Conservation (phyloP, 2,797 vertebrate species). For the Chromobotia macracanthus region DNA sequence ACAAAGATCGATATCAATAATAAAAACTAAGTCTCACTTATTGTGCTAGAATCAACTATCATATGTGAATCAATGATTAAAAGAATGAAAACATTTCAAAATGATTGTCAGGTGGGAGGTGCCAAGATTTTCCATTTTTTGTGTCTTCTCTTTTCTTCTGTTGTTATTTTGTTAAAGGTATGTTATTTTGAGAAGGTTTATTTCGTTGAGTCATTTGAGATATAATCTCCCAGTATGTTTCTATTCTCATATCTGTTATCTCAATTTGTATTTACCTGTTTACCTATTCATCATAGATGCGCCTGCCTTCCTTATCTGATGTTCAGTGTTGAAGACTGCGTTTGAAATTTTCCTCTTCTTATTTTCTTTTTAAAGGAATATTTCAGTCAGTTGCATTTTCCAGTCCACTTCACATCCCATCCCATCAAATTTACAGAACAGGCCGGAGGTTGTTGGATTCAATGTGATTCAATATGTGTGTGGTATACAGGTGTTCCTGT, state of each 20-base stretch:
- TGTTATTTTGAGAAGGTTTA: neutral
- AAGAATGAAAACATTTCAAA: neutral
- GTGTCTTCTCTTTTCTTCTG: too few relatives aligned
- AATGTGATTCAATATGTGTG: too few relatives aligned
- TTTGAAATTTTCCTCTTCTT: slow-evolving; percentile 1
- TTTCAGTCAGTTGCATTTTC: slow-evolving; percentile 18
- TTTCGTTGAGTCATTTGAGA: neutral
- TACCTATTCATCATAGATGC: slow-evolving; percentile 12
- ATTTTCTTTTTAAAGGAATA: neutral
- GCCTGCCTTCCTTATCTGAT: slow-evolving; percentile 23
- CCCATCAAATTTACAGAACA: slow-evolving; percentile 6
- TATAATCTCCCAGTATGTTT: slow-evolving; percentile 34
- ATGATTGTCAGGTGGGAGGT: neutral
- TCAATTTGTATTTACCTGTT: slow-evolving; percentile 16
- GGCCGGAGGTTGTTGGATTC: slow-evolving; percentile 6
- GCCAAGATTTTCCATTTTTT: too few relatives aligned
- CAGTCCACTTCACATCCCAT: slow-evolving; percentile 10
- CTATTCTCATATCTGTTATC: slow-evolving; percentile 18
- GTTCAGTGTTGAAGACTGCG: slow-evolving; percentile 16
- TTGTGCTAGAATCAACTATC: neutral
- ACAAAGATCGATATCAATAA: neutral
- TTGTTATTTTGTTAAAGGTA: too few relatives aligned
- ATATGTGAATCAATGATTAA: neutral
- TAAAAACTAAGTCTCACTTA: neutral
- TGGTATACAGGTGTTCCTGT: too few relatives aligned